Evolutionary conservation across 1,140 invertebrate species (phyloP), one percentile per base, ranked within the genome.

Genomic region (Euborellia annulipes): DNA sequence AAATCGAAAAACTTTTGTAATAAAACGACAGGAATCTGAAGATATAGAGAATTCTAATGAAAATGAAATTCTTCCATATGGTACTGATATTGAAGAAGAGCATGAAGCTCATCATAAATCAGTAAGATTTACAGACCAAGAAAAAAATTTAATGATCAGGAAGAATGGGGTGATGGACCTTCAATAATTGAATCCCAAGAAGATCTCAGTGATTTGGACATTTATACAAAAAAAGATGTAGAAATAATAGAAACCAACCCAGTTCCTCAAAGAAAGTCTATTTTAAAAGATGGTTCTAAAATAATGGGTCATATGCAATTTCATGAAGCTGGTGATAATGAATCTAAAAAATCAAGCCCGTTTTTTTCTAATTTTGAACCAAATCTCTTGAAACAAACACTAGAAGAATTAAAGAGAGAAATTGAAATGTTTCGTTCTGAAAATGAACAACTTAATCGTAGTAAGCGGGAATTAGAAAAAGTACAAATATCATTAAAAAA

Each of bases 391-490:
- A 76, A 74, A 56, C 66, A 59, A n/a, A 72, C 76, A 46, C 57
- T 82, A 1, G 51, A 63, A 40, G 76, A 82, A 57, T 56, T 83
- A 23, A 73, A 81, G 57, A 61, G 67, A 36, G 78, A 83, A 65
- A 80, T 83, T 41, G 67, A 73, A 47, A 72, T 68, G 41, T 81
- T 81, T 57, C 67, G 73, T 45, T 70, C 67, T 50, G 75, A 82
- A 62, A 82, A 78, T 59, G 47, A 60, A 6, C 67, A 71, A 34
- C 56, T 76, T 23, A 59, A 56, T 20, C 30, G 50, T 3, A 53
- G 63, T 30, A 51, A 58, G 36, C 52, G 60, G 41, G 63, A 62
- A 44, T 45, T 68, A 18, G 56, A 62, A 36, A 55, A 62, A 41
- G 67, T 70, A 41, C 55, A 61, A 8, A 52, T 51, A 40, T 51